Evolutionary conservation across 30 jellyfish, hydroid and myxozoan genomes (phyloP).

Genomic region (Nemopilema nomurai): DNA sequence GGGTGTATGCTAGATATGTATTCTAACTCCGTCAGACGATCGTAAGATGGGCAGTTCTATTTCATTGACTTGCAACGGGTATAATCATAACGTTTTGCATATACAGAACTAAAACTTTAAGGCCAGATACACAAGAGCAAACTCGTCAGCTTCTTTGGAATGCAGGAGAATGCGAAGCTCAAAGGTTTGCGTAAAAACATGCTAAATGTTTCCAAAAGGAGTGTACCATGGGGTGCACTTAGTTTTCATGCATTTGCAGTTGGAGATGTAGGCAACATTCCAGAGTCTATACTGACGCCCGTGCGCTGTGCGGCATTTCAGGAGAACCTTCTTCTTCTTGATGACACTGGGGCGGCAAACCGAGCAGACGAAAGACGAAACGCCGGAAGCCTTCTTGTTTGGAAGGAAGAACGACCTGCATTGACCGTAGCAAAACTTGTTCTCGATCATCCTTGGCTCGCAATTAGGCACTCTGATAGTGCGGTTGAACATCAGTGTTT

Average conservation of each 20-base stretch:
- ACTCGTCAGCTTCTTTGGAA: background rate
- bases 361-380: constrained; percentile 26
- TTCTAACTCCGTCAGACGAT: too few species aligned
- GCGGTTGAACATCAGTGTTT: constrained; percentile 22
- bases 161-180: too few species aligned
- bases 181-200: too few species aligned
- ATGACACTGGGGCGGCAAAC: constrained; percentile 30
- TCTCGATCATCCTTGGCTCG: constrained; percentile 32
- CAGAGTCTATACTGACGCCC: constrained; percentile 15
- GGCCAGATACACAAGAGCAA: too few species aligned
- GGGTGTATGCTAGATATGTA: too few species aligned
- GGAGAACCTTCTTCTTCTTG: background rate
- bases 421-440: constrained; percentile 66
- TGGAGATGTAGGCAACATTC: constrained; percentile 1
- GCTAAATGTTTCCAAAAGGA: background rate
- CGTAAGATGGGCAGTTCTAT: too few species aligned
- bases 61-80: too few species aligned
- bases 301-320: constrained; percentile 16
- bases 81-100: too few species aligned
- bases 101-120: too few species aligned
- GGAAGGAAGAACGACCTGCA: constrained; percentile 48
- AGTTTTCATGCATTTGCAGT: constrained; percentile 21
- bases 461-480: constrained; percentile 38
- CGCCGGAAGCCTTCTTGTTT: constrained; percentile 3
- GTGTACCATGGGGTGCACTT: constrained; percentile 29